These are phyloP conservation scores for Lepidochrysops patricia DNA, from an alignment of 2,888 invertebrate species.

Conservation along the genomic window DNA sequence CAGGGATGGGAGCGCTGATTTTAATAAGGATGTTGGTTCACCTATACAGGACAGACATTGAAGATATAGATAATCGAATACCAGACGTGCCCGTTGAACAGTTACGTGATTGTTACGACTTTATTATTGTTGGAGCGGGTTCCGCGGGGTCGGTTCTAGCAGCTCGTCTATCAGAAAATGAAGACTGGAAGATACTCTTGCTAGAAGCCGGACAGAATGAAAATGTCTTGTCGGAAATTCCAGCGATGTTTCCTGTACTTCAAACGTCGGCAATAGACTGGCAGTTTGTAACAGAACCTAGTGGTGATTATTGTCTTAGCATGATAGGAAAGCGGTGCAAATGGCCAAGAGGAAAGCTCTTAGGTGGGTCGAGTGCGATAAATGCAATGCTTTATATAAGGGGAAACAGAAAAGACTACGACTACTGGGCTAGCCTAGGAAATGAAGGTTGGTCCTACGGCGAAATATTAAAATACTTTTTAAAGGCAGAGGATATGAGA, in stretches of 20 bases:
- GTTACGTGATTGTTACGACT: constrained; percentile 80
- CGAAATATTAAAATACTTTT: constrained; percentile 83
- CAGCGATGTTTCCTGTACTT: constrained; percentile 79
- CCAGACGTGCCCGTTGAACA: constrained; percentile 67
- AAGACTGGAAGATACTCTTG: constrained; percentile 81
- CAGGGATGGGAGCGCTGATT: constrained; percentile 78
- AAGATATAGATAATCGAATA: constrained; percentile 78
- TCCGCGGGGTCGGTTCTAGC: constrained; percentile 88
- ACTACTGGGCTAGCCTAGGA: constrained; percentile 86
- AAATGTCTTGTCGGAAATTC: constrained; percentile 81
- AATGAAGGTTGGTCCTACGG: constrained; percentile 86
- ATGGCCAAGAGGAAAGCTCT: constrained; percentile 86
- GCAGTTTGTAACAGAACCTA: constrained; percentile 86
- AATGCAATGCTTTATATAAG: constrained; percentile 94
- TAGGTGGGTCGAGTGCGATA: constrained; percentile 87
- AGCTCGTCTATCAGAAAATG: constrained; percentile 82
- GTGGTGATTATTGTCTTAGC: constrained; percentile 78
- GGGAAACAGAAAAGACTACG: constrained; percentile 89
- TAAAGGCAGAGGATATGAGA: constrained; percentile 85
- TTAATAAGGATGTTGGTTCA: constrained; percentile 78
- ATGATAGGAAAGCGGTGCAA: constrained; percentile 78
- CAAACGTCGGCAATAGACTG: constrained; percentile 86
- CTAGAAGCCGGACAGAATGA: constrained; percentile 88
- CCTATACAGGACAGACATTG: constrained; percentile 80
- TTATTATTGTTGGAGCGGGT: constrained; percentile 87